Base-by-base conservation (phyloP, 2,113 vertebrate species). In the Amphiprion percula region DNA sequence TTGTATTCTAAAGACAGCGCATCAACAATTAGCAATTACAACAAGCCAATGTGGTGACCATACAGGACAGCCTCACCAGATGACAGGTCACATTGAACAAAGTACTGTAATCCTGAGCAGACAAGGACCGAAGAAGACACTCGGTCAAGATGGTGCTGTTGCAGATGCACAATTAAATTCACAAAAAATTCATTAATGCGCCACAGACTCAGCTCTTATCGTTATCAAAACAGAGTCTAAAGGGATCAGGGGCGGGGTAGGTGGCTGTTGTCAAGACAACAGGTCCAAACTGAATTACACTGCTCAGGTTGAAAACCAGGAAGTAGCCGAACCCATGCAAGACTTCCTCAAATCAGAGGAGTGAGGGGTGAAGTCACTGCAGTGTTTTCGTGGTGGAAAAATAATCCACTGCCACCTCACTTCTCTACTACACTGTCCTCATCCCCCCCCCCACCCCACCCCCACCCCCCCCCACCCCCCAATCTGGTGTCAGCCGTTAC, bases 281-380 rank as follows among this genome's bases (percentile, higher is more conserved):
- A 6, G 41, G 53, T 37, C 58, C 71, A 91, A 93, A 91, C 75
- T 86, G 65, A 87, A 80, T 26, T 44, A 49, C 17, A 75, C n/a
- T 66, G 55, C 62, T 56, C 74, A 72, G 33, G 44, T 12, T 69
- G 63, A 72, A 85, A 88, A 88, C 67, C 66, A 88, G 89, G 92
- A 94, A 91, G 88, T 44, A 64, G 74, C 80, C 78, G 66, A 28
- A 66, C 66, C 83, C 73, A 28, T 68, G 62, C 55, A 63, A 64
- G 67, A 86, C 87, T 94, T 94, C 91, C 90, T 92, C 61, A 79
- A 77, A 83, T 37, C 65, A 79, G 62, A 55, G 23, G 50, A 73
- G 19, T 54, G 16, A 15, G 37, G 8, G 24, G 15, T 61, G 63
- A 62, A 72, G 60, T 49, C 81, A 78, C 47, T 61, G 47, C 47